phyloP scores from a whole-genome alignment of 2,113 vertebrate species.

The Pedionomus torquatus region DNA sequence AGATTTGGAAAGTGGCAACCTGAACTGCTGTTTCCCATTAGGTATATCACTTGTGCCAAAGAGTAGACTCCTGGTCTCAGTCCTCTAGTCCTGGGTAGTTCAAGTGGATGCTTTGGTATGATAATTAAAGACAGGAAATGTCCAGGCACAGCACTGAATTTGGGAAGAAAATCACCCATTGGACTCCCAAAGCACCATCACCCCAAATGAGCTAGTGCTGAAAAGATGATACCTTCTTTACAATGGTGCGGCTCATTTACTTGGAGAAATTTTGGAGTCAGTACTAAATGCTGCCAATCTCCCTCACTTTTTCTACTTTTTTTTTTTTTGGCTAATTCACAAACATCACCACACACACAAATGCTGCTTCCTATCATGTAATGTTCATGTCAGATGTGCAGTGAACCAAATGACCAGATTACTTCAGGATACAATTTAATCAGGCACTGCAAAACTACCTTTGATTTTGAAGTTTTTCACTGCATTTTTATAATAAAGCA shows the following conservation, averaged over 20 bases:
- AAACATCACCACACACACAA: background rate
- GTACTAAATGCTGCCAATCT: background rate
- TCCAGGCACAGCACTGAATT: background rate
- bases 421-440: background rate
- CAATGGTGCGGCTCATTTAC: background rate
- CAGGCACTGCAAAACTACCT: background rate
- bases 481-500: constrained; percentile 32
- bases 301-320: background rate
- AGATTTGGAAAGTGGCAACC: background rate
- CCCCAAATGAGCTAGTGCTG: background rate
- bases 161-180: background rate
- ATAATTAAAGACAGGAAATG: background rate
- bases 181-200: background rate
- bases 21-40: background rate
- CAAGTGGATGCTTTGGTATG: background rate
- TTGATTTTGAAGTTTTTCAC: constrained; percentile 13
- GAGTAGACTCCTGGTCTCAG: background rate
- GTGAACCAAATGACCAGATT: background rate
- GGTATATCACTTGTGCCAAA: background rate
- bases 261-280: background rate
- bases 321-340: background rate
- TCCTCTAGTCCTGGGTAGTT: background rate
- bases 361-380: background rate
- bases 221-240: background rate
- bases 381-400: background rate